phyloP scores from a whole-genome alignment of 2,113 vertebrate species.

The cattle (Bos taurus) region ARS-UCD2.0 NC_037350.1:51349001-51349500 shows the following conservation, averaged over 20 bases:
- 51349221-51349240: constrained; percentile 76
- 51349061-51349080: background rate
- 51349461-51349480: constrained; percentile 68
- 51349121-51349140: background rate
- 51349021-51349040: background rate
- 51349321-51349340: constrained; percentile 67
- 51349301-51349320: constrained; percentile 80
- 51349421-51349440: constrained; percentile 81
- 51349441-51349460: constrained; percentile 70
- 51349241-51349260: constrained; percentile 82
- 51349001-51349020: background rate
- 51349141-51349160: background rate
- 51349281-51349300: constrained; percentile 85
- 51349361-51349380: constrained; percentile 83
- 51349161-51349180: constrained; percentile 24
- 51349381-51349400: constrained; percentile 77
- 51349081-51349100: background rate
- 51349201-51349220: constrained; percentile 28
- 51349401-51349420: constrained; percentile 80
- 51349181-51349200: background rate
- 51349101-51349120: background rate
- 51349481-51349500: background rate
- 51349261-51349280: constrained; percentile 81
- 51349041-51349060: background rate
- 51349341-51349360: constrained; percentile 57